A percentile compares a stretch with the other conserved stretches of the same genome.
These are phyloP conservation scores for Apodemia mormo DNA, from an alignment of 2,888 invertebrate species.

Conservation along the genomic window DNA sequence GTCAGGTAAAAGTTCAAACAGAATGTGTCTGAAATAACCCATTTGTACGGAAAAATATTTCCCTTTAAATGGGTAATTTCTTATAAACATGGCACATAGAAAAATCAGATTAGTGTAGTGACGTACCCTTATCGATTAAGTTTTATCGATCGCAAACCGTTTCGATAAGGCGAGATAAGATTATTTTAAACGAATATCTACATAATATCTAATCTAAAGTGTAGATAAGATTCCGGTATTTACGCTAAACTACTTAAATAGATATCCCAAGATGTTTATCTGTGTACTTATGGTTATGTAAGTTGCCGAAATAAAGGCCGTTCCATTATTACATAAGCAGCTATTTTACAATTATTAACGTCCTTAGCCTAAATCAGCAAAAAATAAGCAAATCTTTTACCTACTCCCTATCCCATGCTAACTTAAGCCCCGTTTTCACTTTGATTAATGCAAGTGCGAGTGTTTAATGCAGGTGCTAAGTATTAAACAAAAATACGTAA, in stretches of 20 bases:
- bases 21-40: too few relatives aligned
- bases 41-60: neutral
- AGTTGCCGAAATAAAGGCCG: neutral
- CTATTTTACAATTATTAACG: too few relatives aligned
- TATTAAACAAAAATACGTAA: too few relatives aligned
- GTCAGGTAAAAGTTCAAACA: too few relatives aligned
- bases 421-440: too few relatives aligned
- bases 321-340: too few relatives aligned
- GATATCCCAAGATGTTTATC: neutral
- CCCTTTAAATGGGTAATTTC: neutral
- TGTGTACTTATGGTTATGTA: neutral
- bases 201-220: neutral
- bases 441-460: too few relatives aligned
- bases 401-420: too few relatives aligned
- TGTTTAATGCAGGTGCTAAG: too few relatives aligned
- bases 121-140: neutral
- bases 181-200: constrained; percentile 5
- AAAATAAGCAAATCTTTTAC: too few relatives aligned
- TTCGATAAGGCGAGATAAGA: neutral
- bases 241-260: neutral
- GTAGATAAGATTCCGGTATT: constrained; percentile 1
- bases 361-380: too few relatives aligned
- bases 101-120: neutral
- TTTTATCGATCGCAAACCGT: neutral
- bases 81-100: neutral